Evolutionary conservation across 2,113 vertebrate genomes (phyloP), one percentile per base, ranked within the genome.

Genomic region (Clarias gariepinus): DNA sequence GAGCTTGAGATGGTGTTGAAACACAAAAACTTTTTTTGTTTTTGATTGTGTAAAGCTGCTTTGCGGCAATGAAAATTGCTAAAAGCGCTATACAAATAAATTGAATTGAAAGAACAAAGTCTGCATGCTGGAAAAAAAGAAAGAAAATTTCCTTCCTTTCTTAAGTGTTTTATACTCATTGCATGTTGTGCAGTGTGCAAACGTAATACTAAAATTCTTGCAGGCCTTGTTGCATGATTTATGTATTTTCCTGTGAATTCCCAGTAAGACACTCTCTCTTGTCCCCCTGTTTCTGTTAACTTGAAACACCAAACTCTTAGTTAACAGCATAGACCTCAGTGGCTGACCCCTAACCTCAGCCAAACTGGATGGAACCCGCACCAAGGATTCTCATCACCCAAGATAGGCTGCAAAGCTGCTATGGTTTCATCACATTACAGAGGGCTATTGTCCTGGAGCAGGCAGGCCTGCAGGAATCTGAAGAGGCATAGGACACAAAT

Each of bases 361-460:
- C 83, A 68, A 86, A 73, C 61, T 86, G 85, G 76, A 86, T 25
- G 28, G 82, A 82, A 85, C 82, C 86, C 81, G 85, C 41, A 66
- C 61, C 71, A 71, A 66, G 78, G 57, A 80, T 81, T 90, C 88
- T 90, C 85, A 68, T 90, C 90, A 90, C 89, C 82, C 89, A 87
- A 89, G 82, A 80, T 87, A 87, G 89, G 86, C 71, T 90, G 83
- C 87, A 87, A 76, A 41, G 87, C 74, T 84, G 81, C 87, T 90
- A 83, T 74, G 87, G 86, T 90, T 91, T 91, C 91, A 88, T 82
- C 82, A 73, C 18, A 83, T 53, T 89, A 91, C 90, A 91, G 89
- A 87, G 85, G 85, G 18, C 85, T 84, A 87, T 91, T 92, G 91
- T 92, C 66, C 77, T 7, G 66, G 77, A 30, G 9, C 84, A 88